Percentiles rank a stretch among this genome's conserved stretches.
Conservation (phyloP, 1,140 invertebrate species). For the Glomeris maerens region DNA sequence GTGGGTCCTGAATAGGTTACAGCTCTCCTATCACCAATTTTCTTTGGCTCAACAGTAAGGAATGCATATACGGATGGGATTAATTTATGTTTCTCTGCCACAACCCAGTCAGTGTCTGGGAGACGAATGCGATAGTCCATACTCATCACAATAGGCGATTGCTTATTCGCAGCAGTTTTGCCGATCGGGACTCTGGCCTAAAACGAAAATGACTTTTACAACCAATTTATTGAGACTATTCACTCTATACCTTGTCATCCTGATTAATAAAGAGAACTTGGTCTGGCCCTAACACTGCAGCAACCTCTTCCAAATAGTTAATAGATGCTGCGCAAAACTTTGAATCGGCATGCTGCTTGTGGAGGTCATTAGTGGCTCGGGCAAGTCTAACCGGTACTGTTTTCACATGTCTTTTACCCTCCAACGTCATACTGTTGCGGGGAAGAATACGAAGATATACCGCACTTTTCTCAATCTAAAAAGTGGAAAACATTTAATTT, state of each 20-base stretch:
- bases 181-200: conserved; percentile 31
- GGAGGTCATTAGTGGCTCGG: conserved; percentile 17
- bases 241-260: conserved; percentile 35
- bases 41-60: conserved; percentile 21
- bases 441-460: no score
- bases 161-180: conserved; percentile 30
- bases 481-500: no score
- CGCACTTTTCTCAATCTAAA: no score
- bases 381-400: conserved; percentile 24
- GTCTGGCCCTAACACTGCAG: conserved; percentile 19
- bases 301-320: conserved; percentile 18
- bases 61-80: conserved; percentile 28
- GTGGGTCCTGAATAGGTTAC: conserved; percentile 30
- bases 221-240: no score
- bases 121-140: conserved; percentile 30
- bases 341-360: conserved; percentile 20
- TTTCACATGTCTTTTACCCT: conserved; percentile 23
- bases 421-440: no score
- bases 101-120: conserved; percentile 33
- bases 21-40: conserved; percentile 22
- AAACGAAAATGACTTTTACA: no score
- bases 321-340: conserved; percentile 20
- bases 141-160: conserved; percentile 29
- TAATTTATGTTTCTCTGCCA: conserved; percentile 27
- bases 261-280: conserved; percentile 23